Conservation (phyloP, 2,888 invertebrate species). For the Ochropacha duplaris region DNA sequence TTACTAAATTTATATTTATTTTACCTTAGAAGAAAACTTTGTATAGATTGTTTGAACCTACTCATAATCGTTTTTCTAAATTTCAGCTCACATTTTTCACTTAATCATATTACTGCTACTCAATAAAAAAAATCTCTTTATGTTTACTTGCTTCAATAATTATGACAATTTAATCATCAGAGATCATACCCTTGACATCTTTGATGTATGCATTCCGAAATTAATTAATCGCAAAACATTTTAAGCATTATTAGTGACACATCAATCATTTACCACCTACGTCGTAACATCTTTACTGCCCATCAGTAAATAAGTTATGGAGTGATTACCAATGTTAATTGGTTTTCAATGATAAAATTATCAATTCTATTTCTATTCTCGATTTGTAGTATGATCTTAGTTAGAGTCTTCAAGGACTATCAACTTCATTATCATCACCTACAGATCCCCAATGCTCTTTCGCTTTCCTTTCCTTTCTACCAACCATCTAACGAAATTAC, state of each 20-base stretch:
- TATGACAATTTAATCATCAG: neutral
- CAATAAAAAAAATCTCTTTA: no score
- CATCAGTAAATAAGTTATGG: constrained; percentile 8
- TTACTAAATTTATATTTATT: neutral
- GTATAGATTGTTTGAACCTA: no score
- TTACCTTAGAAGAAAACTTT: neutral
- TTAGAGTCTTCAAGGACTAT: no score
- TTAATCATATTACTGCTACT: no score
- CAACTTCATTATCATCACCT: no score
- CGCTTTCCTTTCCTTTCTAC: neutral
- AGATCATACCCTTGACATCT: constrained; percentile 43
- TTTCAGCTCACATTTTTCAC: neutral
- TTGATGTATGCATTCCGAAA: constrained; percentile 38
- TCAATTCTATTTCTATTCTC: constrained; percentile 5
- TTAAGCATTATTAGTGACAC: constrained; percentile 13
- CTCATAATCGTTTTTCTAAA: no score
- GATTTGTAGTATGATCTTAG: no score
- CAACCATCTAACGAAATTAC: neutral
- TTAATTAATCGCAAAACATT: constrained; percentile 38
- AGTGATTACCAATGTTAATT: no score
- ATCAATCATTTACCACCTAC: constrained; percentile 14
- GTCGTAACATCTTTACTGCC: constrained; percentile 6
- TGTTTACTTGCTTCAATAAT: neutral
- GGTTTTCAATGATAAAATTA: constrained; percentile 13
- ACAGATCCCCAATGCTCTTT: no score